These are phyloP conservation scores for Drosophila nigrodunni DNA, from an alignment of 1,140 invertebrate genomes.

Conservation along the genomic window DNA sequence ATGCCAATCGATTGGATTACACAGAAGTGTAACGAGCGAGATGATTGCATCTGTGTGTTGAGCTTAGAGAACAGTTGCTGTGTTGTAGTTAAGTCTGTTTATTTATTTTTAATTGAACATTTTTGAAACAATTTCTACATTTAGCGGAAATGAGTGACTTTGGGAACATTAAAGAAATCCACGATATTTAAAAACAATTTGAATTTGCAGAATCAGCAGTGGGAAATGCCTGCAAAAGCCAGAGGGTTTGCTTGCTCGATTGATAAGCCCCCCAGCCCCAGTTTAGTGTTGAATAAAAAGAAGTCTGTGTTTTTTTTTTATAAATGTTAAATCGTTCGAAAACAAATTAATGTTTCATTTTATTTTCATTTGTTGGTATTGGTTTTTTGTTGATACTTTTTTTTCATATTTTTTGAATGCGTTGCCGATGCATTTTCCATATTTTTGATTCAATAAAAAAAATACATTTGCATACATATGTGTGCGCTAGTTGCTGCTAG, in stretches of 20 bases:
- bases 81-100: no score
- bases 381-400: constrained; percentile 29
- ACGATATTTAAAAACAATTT: no score
- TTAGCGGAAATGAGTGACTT: no score
- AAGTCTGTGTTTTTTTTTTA: constrained; percentile 31
- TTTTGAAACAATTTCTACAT: no score
- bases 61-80: background rate
- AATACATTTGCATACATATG: constrained; percentile 44
- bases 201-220: no score
- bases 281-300: constrained; percentile 34
- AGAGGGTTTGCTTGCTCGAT: background rate
- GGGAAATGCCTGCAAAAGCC: no score
- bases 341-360: constrained; percentile 72
- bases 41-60: background rate
- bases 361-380: constrained; percentile 49
- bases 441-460: constrained; percentile 45
- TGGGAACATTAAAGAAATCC: no score
- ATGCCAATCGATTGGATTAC: background rate
- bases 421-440: constrained; percentile 19
- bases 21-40: background rate
- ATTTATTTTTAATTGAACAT: no score
- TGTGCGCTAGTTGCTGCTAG: constrained; percentile 59
- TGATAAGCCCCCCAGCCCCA: background rate
- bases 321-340: constrained; percentile 55
- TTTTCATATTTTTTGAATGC: constrained; percentile 14